Evolutionary conservation across 2,888 invertebrate genomes (phyloP), one percentile per base, ranked within the genome.

Genomic region (Adelognathus sp.): DNA sequence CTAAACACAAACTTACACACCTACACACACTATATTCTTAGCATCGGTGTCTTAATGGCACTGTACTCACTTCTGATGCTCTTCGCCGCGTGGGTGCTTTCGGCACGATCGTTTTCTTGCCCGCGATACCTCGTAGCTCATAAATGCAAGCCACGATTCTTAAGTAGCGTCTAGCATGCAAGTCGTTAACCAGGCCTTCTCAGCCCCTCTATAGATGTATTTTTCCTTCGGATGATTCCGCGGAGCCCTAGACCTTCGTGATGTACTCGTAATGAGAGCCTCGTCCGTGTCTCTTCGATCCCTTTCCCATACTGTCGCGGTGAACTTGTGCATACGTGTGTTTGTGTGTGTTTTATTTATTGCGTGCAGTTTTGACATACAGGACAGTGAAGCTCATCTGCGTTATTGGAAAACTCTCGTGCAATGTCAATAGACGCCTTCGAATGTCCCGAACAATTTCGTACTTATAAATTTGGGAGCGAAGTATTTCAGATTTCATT

Each of bases 131-230:
- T 83, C 83, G 84, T 86, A 87, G 87, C 88, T 88, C 88, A 89
- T 88, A 88, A 89, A 88, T 87, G 88, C 86, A 80, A 80, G 80
- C 80, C 83, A 77, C 84, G 86, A 88, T 87, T 82, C 86, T 86
- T 90, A 88, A 90, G 86, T 89, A 83, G 83, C 86, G 84, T 80
- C 81, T 80, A 82, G 80, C 90, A 90, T 87, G 90, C 90, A 78
- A 90, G 81, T 81, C 70, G 27, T 50, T 41, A n/a, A n/a, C n/a
- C n/a, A n/a, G n/a, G 76, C 44, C 67, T 50, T 27, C 52, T 36
- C 64, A 52, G 46, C 52, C 63, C 27, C 39, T 50, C 61, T 39
- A n/a, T n/a, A n/a, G 18, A 16, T 56, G 31, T 14, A 31, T 16
- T n/a, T 16, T 31, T 9, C 16, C 27, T 33, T 11, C 11, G 33